Base-by-base conservation (phyloP, 2,888 invertebrate species). In the Ctenicera cuprea region DNA sequence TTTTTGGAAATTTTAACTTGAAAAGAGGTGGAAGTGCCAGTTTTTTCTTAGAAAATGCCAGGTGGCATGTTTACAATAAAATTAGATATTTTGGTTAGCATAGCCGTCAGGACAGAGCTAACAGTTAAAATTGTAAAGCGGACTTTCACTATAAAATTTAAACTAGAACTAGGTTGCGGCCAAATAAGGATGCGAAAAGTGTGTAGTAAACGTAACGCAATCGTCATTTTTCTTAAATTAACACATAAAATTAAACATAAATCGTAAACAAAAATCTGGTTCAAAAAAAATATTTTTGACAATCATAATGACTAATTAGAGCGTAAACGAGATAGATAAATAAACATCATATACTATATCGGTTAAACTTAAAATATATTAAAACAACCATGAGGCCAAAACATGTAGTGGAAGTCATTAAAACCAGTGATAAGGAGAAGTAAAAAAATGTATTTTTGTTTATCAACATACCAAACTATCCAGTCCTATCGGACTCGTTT, bases 11-110 rank as follows among this genome's bases (percentile, higher is more conserved):
- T 3, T 33, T 57, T 57, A 57, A 33, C 33, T 33, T 30, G 57
- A 57, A 57, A 57, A 57, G 57, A 16, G 50, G 8, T 50, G 20
- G 33, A 57, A 18, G 16, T 37, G 57, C 57, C 57, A 57, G 33
- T 57, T 57, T 57, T 50, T 50, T 57, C 57, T 57, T 37, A 57
- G 57, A 57, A 57, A 57, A 57, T 57, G 33, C 57, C 57, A 57
- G 37, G 57, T 37, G 18, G 33, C 57, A 33, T 57, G 57, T 50
- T 50, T 50, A 50, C 50, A 50, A 26, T 20, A 57, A 57, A 57
- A 57, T 30, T 57, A 37, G 57, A 50, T 50, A 50, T 50, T 50
- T 50, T 50, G 50, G 50, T 50, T 26, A 20, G 50, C 50, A 22
- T 26, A 50, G n/a, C 50, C 7, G 50, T 43, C 50, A 22, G 50